These are phyloP conservation scores for Bucco capensis DNA, from an alignment of 2,113 vertebrate species.

Conservation along the genomic window DNA sequence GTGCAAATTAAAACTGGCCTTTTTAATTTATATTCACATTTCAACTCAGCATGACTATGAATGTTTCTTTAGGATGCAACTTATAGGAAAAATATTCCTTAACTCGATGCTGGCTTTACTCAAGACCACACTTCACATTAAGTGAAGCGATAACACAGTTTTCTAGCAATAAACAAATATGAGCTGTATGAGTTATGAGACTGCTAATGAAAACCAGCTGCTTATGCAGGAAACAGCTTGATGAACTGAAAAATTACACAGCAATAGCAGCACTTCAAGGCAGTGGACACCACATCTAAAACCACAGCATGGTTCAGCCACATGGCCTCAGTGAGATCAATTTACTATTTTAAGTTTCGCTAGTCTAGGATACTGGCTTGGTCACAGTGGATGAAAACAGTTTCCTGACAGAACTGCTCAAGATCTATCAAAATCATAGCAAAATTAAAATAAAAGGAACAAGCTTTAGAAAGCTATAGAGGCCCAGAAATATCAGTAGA, in stretches of 20 bases:
- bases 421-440: background rate
- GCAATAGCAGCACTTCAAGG: background rate
- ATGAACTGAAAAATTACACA: background rate
- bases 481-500: background rate
- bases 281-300: background rate
- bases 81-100: background rate
- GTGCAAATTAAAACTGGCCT: background rate
- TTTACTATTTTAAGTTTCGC: background rate
- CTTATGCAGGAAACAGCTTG: background rate
- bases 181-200: background rate
- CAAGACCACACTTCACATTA: background rate
- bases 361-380: background rate
- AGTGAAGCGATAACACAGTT: background rate
- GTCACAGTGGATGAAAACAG: background rate
- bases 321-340: rapidly evolving
- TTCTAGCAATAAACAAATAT: background rate
- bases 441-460: background rate
- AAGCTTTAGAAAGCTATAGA: background rate
- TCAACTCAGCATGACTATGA: rapidly evolving
- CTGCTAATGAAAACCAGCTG: background rate
- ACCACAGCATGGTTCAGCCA: background rate
- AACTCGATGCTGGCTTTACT: background rate
- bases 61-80: background rate
- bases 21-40: background rate
- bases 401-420: background rate